Evolutionary conservation across 2,888 invertebrate genomes (phyloP), one percentile per base, ranked within the genome.

Genomic region (Asteroscopus sphinx): DNA sequence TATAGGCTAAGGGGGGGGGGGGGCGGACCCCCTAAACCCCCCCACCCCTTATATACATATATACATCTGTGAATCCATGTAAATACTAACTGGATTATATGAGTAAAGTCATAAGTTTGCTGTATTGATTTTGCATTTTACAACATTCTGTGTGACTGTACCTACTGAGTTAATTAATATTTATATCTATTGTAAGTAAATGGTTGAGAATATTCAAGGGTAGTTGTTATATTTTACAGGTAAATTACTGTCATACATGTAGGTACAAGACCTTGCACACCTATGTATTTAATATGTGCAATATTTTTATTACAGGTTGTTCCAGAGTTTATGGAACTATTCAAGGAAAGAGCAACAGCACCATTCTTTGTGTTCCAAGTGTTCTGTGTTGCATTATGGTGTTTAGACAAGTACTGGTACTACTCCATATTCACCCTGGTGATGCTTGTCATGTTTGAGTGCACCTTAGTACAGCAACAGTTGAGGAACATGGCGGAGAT

Each of bases 291-390:
- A 15, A 15, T 35, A 28, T 51, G 4, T 3, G 5, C 4, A 32
- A 35, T 42, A 30, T 55, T 70, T 65, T 76, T 41, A 41, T 92
- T 92, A 46, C 81, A 94, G 94, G 96, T 98, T 57, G 97, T 99
- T 13, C 99, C 99, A 0, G 98, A 99, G 88, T 99, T 99, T 85
- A 96, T 96, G 95, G 99, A 99, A 90, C 94, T 99, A 13, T 99
- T 99, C 86, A 97, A 97, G 79, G 99, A 99, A 92, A 95, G 99
- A 77, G 99, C 99, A 0, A 99, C 99, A 0, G 99, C 99, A 0
- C 99, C 99, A 1, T 99, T 99, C 92, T 99, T 99, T 91, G 99
- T 99, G 4, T 99, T 99, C 90, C 99, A 99, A 97, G 98, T 99
- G 56, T 99, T 99, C 88, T 99, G 99, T 84, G 99, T 99, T 40